Conservation (phyloP, 2,888 invertebrate species). For the Gandaritis pyraliata region DNA sequence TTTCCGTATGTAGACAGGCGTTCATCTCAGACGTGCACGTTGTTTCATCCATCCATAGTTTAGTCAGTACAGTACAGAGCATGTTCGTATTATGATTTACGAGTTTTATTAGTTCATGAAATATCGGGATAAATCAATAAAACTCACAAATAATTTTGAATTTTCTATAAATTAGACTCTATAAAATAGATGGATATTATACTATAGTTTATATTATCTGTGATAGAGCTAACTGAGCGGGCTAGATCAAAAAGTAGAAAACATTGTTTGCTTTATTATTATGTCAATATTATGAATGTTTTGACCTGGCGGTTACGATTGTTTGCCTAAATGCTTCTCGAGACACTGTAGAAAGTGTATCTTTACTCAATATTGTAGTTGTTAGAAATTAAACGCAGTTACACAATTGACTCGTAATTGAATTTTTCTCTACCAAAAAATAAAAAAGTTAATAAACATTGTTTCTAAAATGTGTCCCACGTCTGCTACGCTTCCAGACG, state of each 20-base stretch:
- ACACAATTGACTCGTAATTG: not conserved
- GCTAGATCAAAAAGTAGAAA: constrained; percentile 53
- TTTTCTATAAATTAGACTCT: too few relatives aligned
- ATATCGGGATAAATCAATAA: too few relatives aligned
- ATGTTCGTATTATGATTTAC: too few relatives aligned
- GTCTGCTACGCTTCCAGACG: too few relatives aligned
- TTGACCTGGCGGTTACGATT: constrained; percentile 63
- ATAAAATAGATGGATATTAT: constrained; percentile 31
- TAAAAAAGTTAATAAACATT: too few relatives aligned
- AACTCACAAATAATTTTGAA: too few relatives aligned
- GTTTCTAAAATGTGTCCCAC: too few relatives aligned
- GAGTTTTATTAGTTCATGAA: too few relatives aligned
- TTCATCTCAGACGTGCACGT: constrained; percentile 34
- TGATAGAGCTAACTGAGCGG: constrained; percentile 37
- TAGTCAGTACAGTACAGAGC: constrained; percentile 2
- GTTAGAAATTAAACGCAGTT: constrained; percentile 1
- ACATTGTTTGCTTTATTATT: constrained; percentile 58
- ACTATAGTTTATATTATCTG: too few relatives aligned
- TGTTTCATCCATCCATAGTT: constrained; percentile 25
- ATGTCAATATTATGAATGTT: constrained; percentile 63
- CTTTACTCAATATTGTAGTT: constrained; percentile 9
- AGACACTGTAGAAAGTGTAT: constrained; percentile 45
- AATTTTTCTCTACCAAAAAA: not conserved
- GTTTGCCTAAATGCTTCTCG: constrained; percentile 67
- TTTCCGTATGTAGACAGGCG: constrained; percentile 39